A percentile compares a stretch with the other conserved stretches of the same genome.
Evolutionary conservation across 1,140 invertebrate genomes (phyloP).

Genomic region (Panagrolaimus sp.): DNA sequence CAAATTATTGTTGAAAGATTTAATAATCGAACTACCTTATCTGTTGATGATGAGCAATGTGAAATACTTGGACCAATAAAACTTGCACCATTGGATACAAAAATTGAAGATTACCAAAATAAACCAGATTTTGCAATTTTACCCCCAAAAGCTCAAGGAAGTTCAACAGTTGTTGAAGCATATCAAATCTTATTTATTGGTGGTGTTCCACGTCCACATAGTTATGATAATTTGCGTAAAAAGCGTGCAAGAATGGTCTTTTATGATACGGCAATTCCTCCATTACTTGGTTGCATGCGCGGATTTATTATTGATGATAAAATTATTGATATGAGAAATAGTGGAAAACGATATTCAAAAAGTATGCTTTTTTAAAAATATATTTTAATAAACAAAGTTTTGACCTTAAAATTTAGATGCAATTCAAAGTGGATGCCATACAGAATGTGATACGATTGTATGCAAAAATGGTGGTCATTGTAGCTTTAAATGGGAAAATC

Average conservation of each 20-base stretch:
- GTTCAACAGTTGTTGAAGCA: conserved; percentile 21
- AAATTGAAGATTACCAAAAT: background rate
- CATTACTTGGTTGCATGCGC: conserved; percentile 40
- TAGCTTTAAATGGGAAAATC: conserved; percentile 40
- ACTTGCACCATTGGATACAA: background rate
- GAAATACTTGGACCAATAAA: conserved; percentile 12
- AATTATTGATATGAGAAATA: conserved; percentile 29
- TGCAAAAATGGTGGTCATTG: conserved; percentile 47
- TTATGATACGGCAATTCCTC: conserved; percentile 34
- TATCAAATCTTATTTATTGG: conserved; percentile 41
- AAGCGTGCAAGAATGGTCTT: conserved; percentile 33
- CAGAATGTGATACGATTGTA: conserved; percentile 35
- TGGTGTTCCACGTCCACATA: conserved; percentile 27
- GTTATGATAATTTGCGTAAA: background rate
- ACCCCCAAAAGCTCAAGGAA: conserved; percentile 29
- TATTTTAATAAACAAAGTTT: too few relatives aligned
- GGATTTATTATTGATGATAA: conserved; percentile 31
- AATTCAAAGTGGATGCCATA: conserved; percentile 38
- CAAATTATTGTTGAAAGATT: conserved; percentile 35
- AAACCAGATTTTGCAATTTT: conserved; percentile 29
- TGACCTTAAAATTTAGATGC: conserved; percentile 32
- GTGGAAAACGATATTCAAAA: conserved; percentile 15
- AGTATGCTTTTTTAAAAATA: background rate
- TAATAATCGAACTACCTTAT: conserved; percentile 18
- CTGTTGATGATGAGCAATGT: conserved; percentile 39